These are phyloP conservation scores for Sphinx pinastri DNA, from an alignment of 2,888 invertebrate genomes.

Conservation along the genomic window DNA sequence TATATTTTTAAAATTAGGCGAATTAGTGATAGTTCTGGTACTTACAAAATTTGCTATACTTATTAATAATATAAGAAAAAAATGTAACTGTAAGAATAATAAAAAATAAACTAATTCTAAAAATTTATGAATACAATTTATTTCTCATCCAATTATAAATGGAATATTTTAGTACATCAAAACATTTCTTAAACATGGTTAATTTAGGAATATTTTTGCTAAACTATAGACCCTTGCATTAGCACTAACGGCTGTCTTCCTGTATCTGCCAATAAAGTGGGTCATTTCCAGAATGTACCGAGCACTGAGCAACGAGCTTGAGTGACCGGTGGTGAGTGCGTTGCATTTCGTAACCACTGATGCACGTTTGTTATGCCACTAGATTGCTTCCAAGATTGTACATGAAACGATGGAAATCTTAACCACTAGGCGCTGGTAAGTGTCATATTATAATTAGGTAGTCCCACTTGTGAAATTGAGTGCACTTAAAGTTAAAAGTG, in stretches of 20 bases:
- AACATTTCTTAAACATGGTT: no score
- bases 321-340: conserved; percentile 26
- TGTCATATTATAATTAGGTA: conserved; percentile 20
- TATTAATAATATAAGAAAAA: neutral
- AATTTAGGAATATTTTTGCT: neutral
- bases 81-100: neutral
- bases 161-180: no score
- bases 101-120: neutral
- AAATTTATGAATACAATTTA: neutral
- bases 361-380: conserved; percentile 28
- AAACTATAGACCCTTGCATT: conserved; percentile 4
- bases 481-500: no score
- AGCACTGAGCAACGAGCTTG: neutral
- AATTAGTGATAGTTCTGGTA: neutral
- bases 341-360: conserved; percentile 35
- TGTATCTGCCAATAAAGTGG: conserved; percentile 51
- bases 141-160: neutral
- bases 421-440: conserved; percentile 10
- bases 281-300: conserved; percentile 53
- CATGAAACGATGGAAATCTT: neutral
- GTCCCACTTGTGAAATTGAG: neutral
- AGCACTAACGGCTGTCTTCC: conserved; percentile 57
- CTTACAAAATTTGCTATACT: conserved; percentile 11
- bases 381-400: conserved; percentile 12
- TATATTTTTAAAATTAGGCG: neutral